Percentiles rank a stretch among this genome's conserved stretches.
These are phyloP conservation scores for Helogale parvula DNA, from an alignment of 2,113 vertebrate species.

Conservation along the genomic window DNA sequence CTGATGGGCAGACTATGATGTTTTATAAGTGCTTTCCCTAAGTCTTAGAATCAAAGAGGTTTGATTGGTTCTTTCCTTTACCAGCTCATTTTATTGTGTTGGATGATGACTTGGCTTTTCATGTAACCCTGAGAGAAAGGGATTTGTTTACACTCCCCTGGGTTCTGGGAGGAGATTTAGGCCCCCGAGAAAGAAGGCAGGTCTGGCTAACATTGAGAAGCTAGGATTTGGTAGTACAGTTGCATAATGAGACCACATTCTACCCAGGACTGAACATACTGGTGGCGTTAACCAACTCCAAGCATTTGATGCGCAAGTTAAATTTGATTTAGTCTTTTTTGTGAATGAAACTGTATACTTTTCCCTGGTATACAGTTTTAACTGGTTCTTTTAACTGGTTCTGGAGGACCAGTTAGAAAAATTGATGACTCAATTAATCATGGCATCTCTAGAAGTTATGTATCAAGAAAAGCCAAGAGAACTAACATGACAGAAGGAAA, in stretches of 20 bases:
- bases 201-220: slow-evolving; percentile 40
- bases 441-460: background rate
- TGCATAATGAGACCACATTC: slow-evolving; percentile 31
- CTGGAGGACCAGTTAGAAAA: background rate
- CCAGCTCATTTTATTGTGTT: slow-evolving; percentile 62
- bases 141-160: slow-evolving; percentile 63
- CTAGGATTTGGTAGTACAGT: background rate
- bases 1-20: slow-evolving; percentile 60
- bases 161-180: slow-evolving; percentile 29
- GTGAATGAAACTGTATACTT: slow-evolving; percentile 38
- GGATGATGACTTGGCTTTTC: slow-evolving; percentile 68
- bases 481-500: slow-evolving; percentile 9
- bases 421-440: slow-evolving; percentile 16
- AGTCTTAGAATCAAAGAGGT: slow-evolving; percentile 65
- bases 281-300: background rate
- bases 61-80: slow-evolving; percentile 73
- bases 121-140: slow-evolving; percentile 34
- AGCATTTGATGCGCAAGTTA: background rate
- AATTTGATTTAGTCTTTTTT: slow-evolving; percentile 2
- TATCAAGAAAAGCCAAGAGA: slow-evolving; percentile 39
- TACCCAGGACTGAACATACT: background rate
- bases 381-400: no score
- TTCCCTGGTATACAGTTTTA: no score
- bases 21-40: slow-evolving; percentile 65
- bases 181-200: slow-evolving; percentile 23